Evolutionary conservation across 1,140 invertebrate genomes (phyloP).

Genomic region (Harlomillsia oculata): DNA sequence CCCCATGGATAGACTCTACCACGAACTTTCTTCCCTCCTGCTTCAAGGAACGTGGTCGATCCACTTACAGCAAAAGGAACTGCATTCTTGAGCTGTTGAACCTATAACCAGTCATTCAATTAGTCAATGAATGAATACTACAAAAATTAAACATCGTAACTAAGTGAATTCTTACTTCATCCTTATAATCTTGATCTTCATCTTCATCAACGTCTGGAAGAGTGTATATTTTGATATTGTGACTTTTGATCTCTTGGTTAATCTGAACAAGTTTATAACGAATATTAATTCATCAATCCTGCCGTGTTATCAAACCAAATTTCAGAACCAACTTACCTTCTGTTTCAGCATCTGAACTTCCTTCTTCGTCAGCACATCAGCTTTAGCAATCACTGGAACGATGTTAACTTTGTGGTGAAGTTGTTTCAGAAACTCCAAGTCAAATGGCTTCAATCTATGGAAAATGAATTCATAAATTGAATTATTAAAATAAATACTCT

Average conservation of each 20-base stretch:
- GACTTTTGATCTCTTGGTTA: conserved; percentile 69
- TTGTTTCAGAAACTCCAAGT: conserved; percentile 97
- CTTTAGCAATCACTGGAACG: conserved; percentile 94
- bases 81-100: conserved; percentile 79
- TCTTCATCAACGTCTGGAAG: conserved; percentile 91
- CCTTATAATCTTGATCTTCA: conserved; percentile 89
- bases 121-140: background rate
- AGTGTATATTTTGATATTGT: conserved; percentile 87
- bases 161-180: conserved; percentile 49
- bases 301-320: background rate
- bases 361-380: conserved; percentile 88
- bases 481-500: too few relatives aligned
- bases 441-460: conserved; percentile 73
- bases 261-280: conserved; percentile 46
- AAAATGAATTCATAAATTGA: background rate
- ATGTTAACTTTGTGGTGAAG: conserved; percentile 98
- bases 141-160: background rate
- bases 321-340: conserved; percentile 47
- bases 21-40: conserved; percentile 75
- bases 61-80: conserved; percentile 99
- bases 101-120: too few relatives aligned
- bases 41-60: conserved; percentile 83
- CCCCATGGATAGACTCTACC: conserved; percentile 97
- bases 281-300: background rate
- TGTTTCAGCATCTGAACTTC: conserved; percentile 83